Evolutionary conservation across 1,140 invertebrate species (phyloP), one percentile per base, ranked within the genome.

Genomic region (Zaprionus kolodkinae): DNA sequence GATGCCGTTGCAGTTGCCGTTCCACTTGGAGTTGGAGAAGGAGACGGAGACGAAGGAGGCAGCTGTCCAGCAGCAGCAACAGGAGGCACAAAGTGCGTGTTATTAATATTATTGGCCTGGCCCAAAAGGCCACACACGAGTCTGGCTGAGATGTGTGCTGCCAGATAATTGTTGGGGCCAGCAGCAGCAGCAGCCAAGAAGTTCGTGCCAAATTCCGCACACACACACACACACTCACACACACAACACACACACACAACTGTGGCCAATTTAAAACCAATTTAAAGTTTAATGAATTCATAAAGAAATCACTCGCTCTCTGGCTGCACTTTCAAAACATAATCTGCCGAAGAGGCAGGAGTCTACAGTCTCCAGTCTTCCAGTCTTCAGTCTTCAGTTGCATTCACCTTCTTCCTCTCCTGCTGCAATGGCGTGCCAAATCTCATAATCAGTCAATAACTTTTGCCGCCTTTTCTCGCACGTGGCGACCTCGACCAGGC

Each of bases 361-460:
- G 21, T 21, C 21, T 21, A 21, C 21, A 21, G 21, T 21, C 21
- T 21, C 1, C 21, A 21, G 21, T 21, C 21, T 21, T 1, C 21
- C n/a, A 59, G 48, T 30, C 21, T 21, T 21, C 21, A 21, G 21
- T 21, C 21, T 21, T 21, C 27, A 40, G 52, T 45, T 59, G 73
- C 61, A 62, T 66, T 73, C 64, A 67, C 72, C 72, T 71, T 63
- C 48, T 52, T 57, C 35, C 13, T 21, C 21, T 21, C 21, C 21
- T 1, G 25, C 38, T 35, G 36, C 54, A 80, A 83, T 89, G 85
- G 85, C 85, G 85, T 89, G 85, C 85, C 85, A 89, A 89, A 89
- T 89, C 85, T 89, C 85, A 89, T 89, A 89, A 89, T 89, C 85
- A 89, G 85, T 89, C 85, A 89, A 89, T 89, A 89, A 89, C 86